Conservation (phyloP, 2,888 invertebrate genomes). For the Ichneumoninae sp. region DNA sequence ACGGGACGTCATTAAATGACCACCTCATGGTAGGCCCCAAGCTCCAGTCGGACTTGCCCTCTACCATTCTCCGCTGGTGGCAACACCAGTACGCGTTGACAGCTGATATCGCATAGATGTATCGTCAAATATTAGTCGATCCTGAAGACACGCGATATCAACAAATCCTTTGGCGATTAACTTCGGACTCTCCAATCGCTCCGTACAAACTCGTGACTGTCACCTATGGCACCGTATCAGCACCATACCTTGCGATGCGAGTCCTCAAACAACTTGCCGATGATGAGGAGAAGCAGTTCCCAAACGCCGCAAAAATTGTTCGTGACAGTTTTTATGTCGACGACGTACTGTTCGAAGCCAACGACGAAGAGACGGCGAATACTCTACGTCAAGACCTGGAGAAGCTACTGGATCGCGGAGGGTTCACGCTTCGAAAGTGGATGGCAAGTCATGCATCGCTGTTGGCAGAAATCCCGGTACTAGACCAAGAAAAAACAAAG, state of each 20-base stretch:
- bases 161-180: conserved; percentile 54
- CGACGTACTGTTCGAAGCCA: conserved; percentile 70
- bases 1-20: conserved; percentile 51
- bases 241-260: conserved; percentile 69
- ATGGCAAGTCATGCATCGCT: conserved; percentile 6
- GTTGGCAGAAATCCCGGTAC: conserved; percentile 8
- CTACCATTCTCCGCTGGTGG: conserved; percentile 51
- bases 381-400: conserved; percentile 57
- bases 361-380: conserved; percentile 60
- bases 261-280: conserved; percentile 68
- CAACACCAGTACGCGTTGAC: conserved; percentile 51
- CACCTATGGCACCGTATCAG: conserved; percentile 52
- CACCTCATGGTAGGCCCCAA: conserved; percentile 53
- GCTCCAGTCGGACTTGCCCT: conserved; percentile 28
- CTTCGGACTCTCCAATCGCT: conserved; percentile 27
- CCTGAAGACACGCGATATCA: conserved; percentile 60
- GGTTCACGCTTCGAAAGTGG: conserved; percentile 43
- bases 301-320: conserved; percentile 57
- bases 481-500: conserved; percentile 8
- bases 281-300: conserved; percentile 59
- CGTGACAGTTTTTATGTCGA: conserved; percentile 73
- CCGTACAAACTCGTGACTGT: conserved; percentile 45
- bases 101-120: conserved; percentile 66
- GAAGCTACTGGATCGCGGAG: conserved; percentile 38
- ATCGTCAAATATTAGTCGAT: conserved; percentile 59